Percentiles rank a stretch among this genome's conserved stretches.
phyloP scores from a whole-genome alignment of 2,888 invertebrate genomes.

The Pterostichus niger region DNA sequence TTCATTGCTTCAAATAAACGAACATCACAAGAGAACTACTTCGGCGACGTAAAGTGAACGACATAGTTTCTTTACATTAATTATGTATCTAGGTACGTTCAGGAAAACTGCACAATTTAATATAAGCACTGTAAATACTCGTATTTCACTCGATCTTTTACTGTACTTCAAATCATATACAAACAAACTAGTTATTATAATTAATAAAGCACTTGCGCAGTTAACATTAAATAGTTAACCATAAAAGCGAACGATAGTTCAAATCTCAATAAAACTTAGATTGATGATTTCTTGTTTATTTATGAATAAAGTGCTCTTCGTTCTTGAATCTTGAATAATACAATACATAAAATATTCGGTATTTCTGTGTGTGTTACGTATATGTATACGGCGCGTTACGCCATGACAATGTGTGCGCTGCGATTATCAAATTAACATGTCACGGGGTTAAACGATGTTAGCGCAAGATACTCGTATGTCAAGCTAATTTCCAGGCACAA shows the following conservation, averaged over 20 bases:
- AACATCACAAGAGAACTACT: slow-evolving; percentile 1
- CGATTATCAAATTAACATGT: slow-evolving; percentile 38
- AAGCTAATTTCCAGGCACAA: slow-evolving; percentile 40
- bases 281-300: no score
- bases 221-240: no score
- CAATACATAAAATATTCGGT: background rate
- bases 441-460: slow-evolving; percentile 39
- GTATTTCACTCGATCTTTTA: no score
- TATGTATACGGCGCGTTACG: background rate
- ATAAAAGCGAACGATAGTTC: no score
- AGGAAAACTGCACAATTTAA: no score
- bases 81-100: background rate
- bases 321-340: background rate
- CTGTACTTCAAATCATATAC: no score
- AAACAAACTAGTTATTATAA: no score
- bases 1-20: slow-evolving; percentile 41
- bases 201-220: no score
- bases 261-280: no score
- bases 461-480: slow-evolving; percentile 41
- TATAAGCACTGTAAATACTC: no score
- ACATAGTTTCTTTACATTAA: slow-evolving; percentile 31
- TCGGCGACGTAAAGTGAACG: background rate
- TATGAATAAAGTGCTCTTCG: no score
- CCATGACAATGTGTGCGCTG: slow-evolving; percentile 5
- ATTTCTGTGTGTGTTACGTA: background rate